Base-by-base conservation (phyloP, 1,140 invertebrate genomes). In the Probaryconus sp. region DNA sequence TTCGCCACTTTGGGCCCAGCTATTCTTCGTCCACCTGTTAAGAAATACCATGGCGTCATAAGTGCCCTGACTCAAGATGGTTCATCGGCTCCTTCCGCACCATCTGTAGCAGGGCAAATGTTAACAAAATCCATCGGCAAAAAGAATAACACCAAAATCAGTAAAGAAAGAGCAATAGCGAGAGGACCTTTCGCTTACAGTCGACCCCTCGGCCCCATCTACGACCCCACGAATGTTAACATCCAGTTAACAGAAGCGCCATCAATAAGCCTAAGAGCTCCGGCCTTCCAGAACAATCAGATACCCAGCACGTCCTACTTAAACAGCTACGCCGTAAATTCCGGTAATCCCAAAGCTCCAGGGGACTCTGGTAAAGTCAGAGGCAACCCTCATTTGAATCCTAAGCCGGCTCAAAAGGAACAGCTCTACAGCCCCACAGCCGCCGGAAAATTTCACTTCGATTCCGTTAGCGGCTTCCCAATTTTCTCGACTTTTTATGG, bases 241-340 rank as follows among this genome's bases (percentile, higher is more conserved):
- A 45, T 60, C 10, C 51, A 58, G 14, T 45, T 64, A 45, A 37
- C 58, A n/a, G 68, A 72, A 6, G 45, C 7, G 10, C 16, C 51
- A 38, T 51, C 31, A 31, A 26, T 53, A 51, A 63, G 9, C 18
- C 17, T 4, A 2, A 58, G 33, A 50, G 47, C 48, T 9, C 35
- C 31, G 4, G 20, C 20, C 9, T 61, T 65, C 53, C 45, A 60
- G 38, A 58, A 35, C 21, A 60, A 64, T 53, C 60, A 33, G 35
- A 31, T 60, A 42, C 28, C 37, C 16, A 40, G 47, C 18, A 30
- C 42, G 11, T 48, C 18, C 31, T 45, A 65, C 31, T 18, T 50
- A 30, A 21, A 42, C 13, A 10, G 38, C 42, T 70, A 48, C 33
- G 11, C 10, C 7, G 53, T 18, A 20, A 68, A 58, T 42, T 17